Evolutionary conservation across 2,113 vertebrate species (phyloP), one percentile per base, ranked within the genome.

Genomic region (Oxyura jamaicensis): DNA sequence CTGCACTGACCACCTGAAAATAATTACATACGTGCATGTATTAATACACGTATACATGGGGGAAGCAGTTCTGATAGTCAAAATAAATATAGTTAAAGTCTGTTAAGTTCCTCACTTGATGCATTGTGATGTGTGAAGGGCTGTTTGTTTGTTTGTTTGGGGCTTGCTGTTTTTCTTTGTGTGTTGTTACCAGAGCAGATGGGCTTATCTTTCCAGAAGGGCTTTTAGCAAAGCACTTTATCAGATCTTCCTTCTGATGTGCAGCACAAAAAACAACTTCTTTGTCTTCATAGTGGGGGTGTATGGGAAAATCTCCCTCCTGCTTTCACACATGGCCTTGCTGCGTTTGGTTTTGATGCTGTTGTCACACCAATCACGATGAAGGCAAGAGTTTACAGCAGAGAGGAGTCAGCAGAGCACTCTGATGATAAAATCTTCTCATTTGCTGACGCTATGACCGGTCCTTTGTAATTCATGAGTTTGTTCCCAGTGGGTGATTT

Each of bases 401-500:
- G 86, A 92, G 88, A 39, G 39, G 39, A 39, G 39, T 39, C 35
- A 92, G 86, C 86, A 84, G 86, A 92, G 88, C 25, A 6, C 44
- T 94, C 86, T 92, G 95, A 82, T 90, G 95, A 96, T 96, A 95
- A 96, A 89, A 94, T 93, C 96, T 95, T 78, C 46, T 8, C 4
- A 50, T 92, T 89, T 95, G 93, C 86, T 91, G 93, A 89, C 0
- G 42, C 85, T 65, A 3, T 78, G 74, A 52, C 81, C 93, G 65
- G 80, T 81, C 84, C 96, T 96, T 97, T 96, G 93, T 90, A 73
- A 94, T 96, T 91, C 93, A 88, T 84, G 77, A 85, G 74, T 96
- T 96, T 95, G 93, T 92, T 96, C 93, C 85, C 92, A 92, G 86
- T 78, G 60, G 93, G 89, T 91, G 96, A 95, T 90, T 91, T 83